Percentiles rank a stretch among this genome's conserved stretches.
Evolutionary conservation across 2,113 vertebrate species (phyloP).

Genomic region (Puma concolor): DNA sequence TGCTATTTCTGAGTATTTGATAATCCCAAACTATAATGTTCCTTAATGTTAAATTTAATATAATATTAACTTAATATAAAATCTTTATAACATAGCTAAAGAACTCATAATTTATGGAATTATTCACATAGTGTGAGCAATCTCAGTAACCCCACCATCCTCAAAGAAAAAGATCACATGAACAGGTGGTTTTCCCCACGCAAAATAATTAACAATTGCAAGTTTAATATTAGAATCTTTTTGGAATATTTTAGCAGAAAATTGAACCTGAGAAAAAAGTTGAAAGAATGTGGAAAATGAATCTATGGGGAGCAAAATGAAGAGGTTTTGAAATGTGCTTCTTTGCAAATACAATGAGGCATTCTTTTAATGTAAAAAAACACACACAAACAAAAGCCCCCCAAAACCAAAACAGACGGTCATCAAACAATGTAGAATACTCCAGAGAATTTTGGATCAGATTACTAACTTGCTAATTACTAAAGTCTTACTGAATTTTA

Average conservation of each 20-base stretch:
- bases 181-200: not conserved
- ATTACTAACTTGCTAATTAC: slow-evolving; percentile 26
- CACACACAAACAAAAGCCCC: not conserved
- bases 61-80: not conserved
- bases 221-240: not conserved
- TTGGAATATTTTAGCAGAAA: not conserved
- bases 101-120: not conserved
- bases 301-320: not conserved
- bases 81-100: not conserved
- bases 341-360: not conserved
- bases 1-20: not conserved
- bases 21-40: not conserved
- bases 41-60: not conserved
- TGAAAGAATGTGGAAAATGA: not conserved
- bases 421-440: not conserved
- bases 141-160: not conserved
- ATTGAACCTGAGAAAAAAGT: slow-evolving; percentile 12
- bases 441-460: not conserved
- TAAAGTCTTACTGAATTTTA: not conserved
- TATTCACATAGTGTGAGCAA: not conserved
- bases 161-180: not conserved
- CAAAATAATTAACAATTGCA: not conserved
- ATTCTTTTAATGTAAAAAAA: not conserved
- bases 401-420: not conserved
- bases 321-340: not conserved